Base-by-base conservation (phyloP, 2,797 vertebrate genomes). In the Phoebastria nigripes region DNA sequence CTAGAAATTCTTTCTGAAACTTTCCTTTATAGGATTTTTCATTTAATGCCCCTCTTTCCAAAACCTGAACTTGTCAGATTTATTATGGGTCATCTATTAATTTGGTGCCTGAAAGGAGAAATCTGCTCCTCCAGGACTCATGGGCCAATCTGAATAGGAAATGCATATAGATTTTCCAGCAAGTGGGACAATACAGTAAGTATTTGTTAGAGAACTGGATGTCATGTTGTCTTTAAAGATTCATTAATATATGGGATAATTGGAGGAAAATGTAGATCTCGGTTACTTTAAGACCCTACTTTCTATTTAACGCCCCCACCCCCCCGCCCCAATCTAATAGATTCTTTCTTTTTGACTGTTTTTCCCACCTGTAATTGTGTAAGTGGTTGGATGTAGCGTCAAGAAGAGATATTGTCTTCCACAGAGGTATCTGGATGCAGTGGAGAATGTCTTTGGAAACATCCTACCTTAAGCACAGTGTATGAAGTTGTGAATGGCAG, bases 311-410 rank as follows among this genome's bases (percentile, higher is more conserved):
- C 4, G 12, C 4, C 0, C 0, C 35, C 35, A 35, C 15, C 18
- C 4, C 12, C 21, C 10, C 1, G 0, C 19, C 49, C 49, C 41
- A 51, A 1, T 65, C 20, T 41, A 42, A 59, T 2, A 63, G 31
- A 35, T 46, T 76, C 11, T n/a, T 92, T 28, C 12, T 47, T 66
- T 52, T 37, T 44, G 24, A 16, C 41, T 46, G 9, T 41, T 66
- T 95, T 92, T 71, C 39, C n/a, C 13, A 17, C 42, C 33, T 70
- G 35, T 70, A 26, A 4, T 13, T 49, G 44, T 49, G 0, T 21
- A 49, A 62, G 47, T 66, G 18, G 8, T 76, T 92, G 35, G 51
- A 54, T 47, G 28, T 22, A 74, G 24, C 1, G 0, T 41, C 29
- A 69, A 41, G 47, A 77, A 35, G 78, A 77, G 52, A 20, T 24